Conservation (phyloP, 2,113 vertebrate species). For the Anarrhichthys ocellatus region DNA sequence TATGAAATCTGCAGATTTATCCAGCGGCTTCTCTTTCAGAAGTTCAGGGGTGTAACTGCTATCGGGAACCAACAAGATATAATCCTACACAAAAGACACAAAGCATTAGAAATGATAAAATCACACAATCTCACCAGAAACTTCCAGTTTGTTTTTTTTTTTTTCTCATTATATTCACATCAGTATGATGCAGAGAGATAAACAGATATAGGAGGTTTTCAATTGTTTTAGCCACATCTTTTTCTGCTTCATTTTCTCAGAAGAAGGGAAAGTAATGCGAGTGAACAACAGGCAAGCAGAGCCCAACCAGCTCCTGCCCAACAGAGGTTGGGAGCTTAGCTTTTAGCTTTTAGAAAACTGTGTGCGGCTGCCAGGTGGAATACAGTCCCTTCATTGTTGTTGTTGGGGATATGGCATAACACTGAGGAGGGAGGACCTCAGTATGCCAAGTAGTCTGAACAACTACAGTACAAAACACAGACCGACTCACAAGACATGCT, state of each 20-base stretch:
- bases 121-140: slow-evolving; percentile 1
- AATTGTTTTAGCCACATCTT: neutral
- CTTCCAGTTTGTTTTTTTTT: neutral
- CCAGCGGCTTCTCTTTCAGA: slow-evolving; percentile 85
- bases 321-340: slow-evolving; percentile 16
- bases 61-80: slow-evolving; percentile 88
- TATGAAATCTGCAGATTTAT: slow-evolving; percentile 90
- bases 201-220: slow-evolving; percentile 2
- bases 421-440: slow-evolving; percentile 35
- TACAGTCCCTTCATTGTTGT: slow-evolving; percentile 70
- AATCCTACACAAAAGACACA: slow-evolving; percentile 83
- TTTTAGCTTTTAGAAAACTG: slow-evolving; percentile 48
- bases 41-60: slow-evolving; percentile 86
- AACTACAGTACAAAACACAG: slow-evolving; percentile 20
- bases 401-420: slow-evolving; percentile 50
- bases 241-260: slow-evolving; percentile 4
- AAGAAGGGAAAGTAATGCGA: slow-evolving; percentile 21
- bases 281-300: slow-evolving; percentile 26
- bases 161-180: neutral
- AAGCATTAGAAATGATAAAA: slow-evolving; percentile 32
- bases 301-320: slow-evolving; percentile 5
- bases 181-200: neutral
- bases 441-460: slow-evolving; percentile 42
- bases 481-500: neutral
- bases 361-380: slow-evolving; percentile 60